Evolutionary conservation across 2,113 vertebrate species (phyloP).

Genomic region (Mugil cephalus): DNA sequence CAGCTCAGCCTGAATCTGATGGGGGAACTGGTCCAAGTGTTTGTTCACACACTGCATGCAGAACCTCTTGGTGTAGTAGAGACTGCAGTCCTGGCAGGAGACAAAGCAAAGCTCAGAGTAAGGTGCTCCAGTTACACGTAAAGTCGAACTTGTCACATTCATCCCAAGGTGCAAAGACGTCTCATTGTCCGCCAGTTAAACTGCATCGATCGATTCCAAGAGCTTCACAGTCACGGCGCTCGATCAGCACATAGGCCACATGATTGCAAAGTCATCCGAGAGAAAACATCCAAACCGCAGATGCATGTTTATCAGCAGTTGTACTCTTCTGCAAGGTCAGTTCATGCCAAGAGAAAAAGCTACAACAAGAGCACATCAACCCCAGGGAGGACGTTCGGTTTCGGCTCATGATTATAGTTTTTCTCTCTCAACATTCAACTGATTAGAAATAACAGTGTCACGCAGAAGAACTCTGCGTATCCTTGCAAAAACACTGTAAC

Average conservation of each 20-base stretch:
- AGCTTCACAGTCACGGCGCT: background rate
- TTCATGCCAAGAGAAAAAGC: background rate
- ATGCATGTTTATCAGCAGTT: background rate
- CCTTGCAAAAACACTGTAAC: background rate
- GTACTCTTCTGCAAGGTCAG: background rate
- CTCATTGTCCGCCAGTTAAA: background rate
- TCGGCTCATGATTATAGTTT: background rate
- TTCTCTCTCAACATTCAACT: background rate
- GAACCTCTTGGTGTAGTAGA: slow-evolving; percentile 92
- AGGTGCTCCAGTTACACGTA: background rate
- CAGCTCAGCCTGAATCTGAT: slow-evolving; percentile 87
- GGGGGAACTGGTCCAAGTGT: slow-evolving; percentile 88
- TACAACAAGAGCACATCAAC: background rate
- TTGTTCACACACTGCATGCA: slow-evolving; percentile 88
- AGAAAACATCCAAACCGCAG: slow-evolving; percentile 11
- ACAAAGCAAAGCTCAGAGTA: slow-evolving; percentile 11
- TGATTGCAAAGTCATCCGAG: slow-evolving; percentile 18
- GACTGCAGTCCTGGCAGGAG: slow-evolving; percentile 88
- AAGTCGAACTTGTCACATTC: background rate
- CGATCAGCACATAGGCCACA: background rate
- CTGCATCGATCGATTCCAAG: slow-evolving; percentile 17
- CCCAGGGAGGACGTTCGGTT: background rate
- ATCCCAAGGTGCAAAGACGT: background rate
- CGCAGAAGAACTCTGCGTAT: background rate
- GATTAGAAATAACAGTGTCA: too few relatives aligned